These are phyloP conservation scores for Ommatoiulus sabulosus DNA, from an alignment of 2,888 invertebrate genomes.

Conservation along the genomic window DNA sequence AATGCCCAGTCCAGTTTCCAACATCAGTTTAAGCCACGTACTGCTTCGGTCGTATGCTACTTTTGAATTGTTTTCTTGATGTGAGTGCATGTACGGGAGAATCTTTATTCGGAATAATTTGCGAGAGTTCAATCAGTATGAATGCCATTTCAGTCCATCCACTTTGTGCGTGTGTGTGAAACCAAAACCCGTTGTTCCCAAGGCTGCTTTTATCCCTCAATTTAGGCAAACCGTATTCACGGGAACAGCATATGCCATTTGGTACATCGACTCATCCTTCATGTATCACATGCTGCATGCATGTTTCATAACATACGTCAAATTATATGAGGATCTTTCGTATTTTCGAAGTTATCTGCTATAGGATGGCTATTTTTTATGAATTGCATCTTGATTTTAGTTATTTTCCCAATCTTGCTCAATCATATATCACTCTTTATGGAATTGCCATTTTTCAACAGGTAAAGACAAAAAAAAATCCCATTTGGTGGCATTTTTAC, in stretches of 20 bases:
- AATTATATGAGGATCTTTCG: constrained; percentile 28
- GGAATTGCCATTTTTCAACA: constrained; percentile 27
- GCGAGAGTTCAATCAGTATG: constrained; percentile 34
- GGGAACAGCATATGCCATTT: constrained; percentile 18
- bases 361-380: constrained; percentile 34
- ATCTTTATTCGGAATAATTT: constrained; percentile 27
- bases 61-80: constrained; percentile 21
- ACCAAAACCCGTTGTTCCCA: constrained; percentile 26
- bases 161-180: constrained; percentile 24
- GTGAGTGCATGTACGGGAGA: constrained; percentile 1
- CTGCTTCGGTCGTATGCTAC: constrained; percentile 34
- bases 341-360: constrained; percentile 28
- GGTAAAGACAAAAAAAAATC: constrained; percentile 24
- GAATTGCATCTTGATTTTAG: constrained; percentile 23
- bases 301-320: constrained; percentile 34
- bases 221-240: constrained; percentile 28
- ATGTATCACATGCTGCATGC: constrained; percentile 34
- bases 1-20: not conserved
- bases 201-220: constrained; percentile 2
- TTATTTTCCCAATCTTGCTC: constrained; percentile 28
- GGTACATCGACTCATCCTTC: constrained; percentile 21
- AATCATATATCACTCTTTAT: constrained; percentile 32
- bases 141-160: constrained; percentile 34
- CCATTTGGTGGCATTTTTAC: constrained; percentile 34
- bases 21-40: constrained; percentile 23